These are phyloP conservation scores for Tryphoninae sp. DNA, from an alignment of 2,888 invertebrate species.

Conservation along the genomic window DNA sequence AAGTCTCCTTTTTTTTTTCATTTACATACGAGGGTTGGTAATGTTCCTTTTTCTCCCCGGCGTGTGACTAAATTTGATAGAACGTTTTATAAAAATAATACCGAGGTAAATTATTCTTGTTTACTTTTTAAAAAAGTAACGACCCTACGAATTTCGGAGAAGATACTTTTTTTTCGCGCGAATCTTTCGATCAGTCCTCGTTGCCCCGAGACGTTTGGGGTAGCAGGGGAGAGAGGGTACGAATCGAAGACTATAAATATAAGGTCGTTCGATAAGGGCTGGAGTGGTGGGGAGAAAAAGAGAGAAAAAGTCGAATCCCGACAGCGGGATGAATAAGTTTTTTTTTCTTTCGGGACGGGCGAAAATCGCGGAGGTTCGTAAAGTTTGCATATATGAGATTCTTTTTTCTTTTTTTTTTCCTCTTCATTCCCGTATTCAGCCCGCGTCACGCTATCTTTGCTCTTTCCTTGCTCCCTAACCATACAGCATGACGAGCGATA, in stretches of 20 bases:
- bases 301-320: slow-evolving; percentile 24
- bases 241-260: background rate
- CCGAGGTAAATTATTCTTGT: too few relatives aligned
- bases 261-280: slow-evolving; percentile 1
- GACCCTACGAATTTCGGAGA: background rate
- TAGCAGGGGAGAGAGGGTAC: background rate
- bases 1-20: too few relatives aligned
- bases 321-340: background rate
- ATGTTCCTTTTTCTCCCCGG: too few relatives aligned
- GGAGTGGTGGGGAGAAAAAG: background rate
- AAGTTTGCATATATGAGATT: slow-evolving; percentile 20
- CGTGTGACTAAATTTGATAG: too few relatives aligned
- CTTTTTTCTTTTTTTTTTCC: slow-evolving; percentile 15
- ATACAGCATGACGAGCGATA: background rate
- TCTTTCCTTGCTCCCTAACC: slow-evolving; percentile 10
- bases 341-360: slow-evolving; percentile 26
- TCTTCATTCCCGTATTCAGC: slow-evolving; percentile 14
- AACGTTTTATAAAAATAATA: too few relatives aligned
- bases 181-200: background rate
- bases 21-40: too few relatives aligned
- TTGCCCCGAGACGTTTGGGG: too few relatives aligned
- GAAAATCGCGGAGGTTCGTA: slow-evolving; percentile 10
- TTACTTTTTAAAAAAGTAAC: too few relatives aligned
- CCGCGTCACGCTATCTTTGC: background rate
- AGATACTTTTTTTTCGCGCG: background rate